Evolutionary conservation across 2,888 invertebrate species (phyloP), one percentile per base, ranked within the genome.

Genomic region (Agrilus mali): DNA sequence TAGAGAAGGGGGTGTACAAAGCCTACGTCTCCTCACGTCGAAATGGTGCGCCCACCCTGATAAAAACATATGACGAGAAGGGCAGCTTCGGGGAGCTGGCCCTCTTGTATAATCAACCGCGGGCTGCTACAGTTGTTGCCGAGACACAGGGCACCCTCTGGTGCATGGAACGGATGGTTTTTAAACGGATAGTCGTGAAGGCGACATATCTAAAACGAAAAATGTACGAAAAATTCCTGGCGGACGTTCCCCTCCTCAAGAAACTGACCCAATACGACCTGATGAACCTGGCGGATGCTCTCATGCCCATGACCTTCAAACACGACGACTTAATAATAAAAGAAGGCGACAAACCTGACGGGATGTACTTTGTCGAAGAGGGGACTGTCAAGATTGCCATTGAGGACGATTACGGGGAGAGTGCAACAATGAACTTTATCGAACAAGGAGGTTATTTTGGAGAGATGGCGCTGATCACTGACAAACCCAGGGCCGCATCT

Each of bases 111-210:
- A 93, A 93, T 70, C 88, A 89, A 86, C 93, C 93, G 15, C 78
- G 78, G 50, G 90, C 92, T 48, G 93, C 93, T 54, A 87, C 87
- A 14, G 86, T 93, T 52, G 80, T 82, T 63, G 84, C 86, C 16
- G 75, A 77, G 59, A 75, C 82, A 6, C 70, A 76, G 16, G 93
- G 93, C 27, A 10, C 10, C 27, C 27, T 27, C 27, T 27, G 27
- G 93, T 92, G 90, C 55, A 87, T 93, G 89, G 92, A 90, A 68
- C 80, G 93, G 48, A 82, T 83, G 66, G 93, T 92, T 50, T 93
- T 27, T 3, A 27, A 10, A 10, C 27, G 27, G 10, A 27, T 93
- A 77, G 81, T 94, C 56, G 76, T 94, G 55, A 92, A 92, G 74
- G 86, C 84, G 64, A 93, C 93, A 53, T 92, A 87, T 73, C 87